Conservation (phyloP, 1,140 invertebrate genomes). For the Ceratina japonica region DNA sequence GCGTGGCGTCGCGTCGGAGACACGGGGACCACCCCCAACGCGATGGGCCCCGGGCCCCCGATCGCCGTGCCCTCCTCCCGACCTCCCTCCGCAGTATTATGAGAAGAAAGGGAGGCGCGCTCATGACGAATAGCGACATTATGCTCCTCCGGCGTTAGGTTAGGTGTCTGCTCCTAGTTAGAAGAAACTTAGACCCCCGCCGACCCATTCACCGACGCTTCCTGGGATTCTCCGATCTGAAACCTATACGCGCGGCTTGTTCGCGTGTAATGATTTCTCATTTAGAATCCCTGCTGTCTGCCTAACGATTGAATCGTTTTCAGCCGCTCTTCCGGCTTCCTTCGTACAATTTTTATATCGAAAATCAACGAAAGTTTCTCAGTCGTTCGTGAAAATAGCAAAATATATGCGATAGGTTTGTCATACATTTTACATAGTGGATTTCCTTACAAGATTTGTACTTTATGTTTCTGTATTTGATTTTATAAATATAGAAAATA, state of each 20-base stretch:
- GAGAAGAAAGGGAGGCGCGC: constrained; percentile 52
- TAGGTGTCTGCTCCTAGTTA: constrained; percentile 66
- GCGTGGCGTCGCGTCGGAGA: constrained; percentile 61
- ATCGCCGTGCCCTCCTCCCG: not conserved
- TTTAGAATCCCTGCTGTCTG: not conserved
- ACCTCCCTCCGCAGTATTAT: constrained; percentile 5
- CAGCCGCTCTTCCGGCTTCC: too few relatives aligned
- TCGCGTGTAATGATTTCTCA: constrained; percentile 6
- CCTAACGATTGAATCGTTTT: too few relatives aligned
- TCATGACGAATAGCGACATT: constrained; percentile 71
- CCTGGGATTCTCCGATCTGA: constrained; percentile 17
- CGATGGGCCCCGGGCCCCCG: constrained; percentile 10
- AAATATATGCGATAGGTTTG: too few relatives aligned
- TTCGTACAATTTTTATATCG: too few relatives aligned
- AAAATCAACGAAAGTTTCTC: too few relatives aligned
- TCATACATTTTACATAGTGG: too few relatives aligned
- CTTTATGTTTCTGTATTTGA: too few relatives aligned
- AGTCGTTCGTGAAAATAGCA: too few relatives aligned
- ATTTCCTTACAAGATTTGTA: too few relatives aligned
- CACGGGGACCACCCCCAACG: constrained; percentile 67
- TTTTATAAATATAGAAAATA: too few relatives aligned
- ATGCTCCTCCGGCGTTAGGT: constrained; percentile 53
- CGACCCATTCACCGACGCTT: constrained; percentile 35
- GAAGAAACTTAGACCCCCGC: constrained; percentile 48
- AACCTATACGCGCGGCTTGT: not conserved